These are phyloP conservation scores for Tetragonula clypearis DNA, from an alignment of 1,140 invertebrate genomes.

Conservation along the genomic window DNA sequence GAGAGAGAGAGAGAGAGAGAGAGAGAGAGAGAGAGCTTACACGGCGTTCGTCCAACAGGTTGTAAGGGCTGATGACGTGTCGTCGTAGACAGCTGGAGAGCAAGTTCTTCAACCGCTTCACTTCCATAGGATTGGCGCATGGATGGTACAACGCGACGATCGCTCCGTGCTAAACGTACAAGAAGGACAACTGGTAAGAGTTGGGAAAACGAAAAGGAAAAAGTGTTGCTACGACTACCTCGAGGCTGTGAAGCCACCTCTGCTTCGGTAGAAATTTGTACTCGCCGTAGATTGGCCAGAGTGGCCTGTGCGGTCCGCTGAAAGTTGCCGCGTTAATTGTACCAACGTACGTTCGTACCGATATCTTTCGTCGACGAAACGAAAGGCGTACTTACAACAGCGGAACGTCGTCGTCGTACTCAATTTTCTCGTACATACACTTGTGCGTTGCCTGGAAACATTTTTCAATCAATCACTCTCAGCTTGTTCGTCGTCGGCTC, in stretches of 20 bases:
- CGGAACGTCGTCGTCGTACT: slow-evolving; percentile 85
- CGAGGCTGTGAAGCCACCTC: slow-evolving; percentile 92
- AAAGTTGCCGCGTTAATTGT: slow-evolving; percentile 67
- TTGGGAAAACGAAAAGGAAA: background rate
- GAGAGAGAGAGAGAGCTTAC: slow-evolving; percentile 80
- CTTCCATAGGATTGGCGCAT: slow-evolving; percentile 88
- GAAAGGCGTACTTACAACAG: slow-evolving; percentile 74
- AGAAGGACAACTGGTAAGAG: background rate
- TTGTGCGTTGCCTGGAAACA: slow-evolving; percentile 83
- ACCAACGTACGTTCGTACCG: background rate
- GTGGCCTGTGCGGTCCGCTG: slow-evolving; percentile 90
- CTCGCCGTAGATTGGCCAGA: slow-evolving; percentile 92
- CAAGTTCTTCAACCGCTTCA: slow-evolving; percentile 85
- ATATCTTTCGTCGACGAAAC: background rate
- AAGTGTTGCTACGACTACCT: slow-evolving; percentile 80
- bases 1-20: too few species aligned
- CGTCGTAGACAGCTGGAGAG: slow-evolving; percentile 88
- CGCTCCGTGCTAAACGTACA: slow-evolving; percentile 86
- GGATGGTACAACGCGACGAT: slow-evolving; percentile 94
- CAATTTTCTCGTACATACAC: slow-evolving; percentile 87
- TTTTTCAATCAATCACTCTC: background rate
- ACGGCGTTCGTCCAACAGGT: slow-evolving; percentile 83
- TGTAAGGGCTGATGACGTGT: slow-evolving; percentile 91
- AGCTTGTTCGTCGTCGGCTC: background rate
- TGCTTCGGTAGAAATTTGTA: slow-evolving; percentile 91